Evolutionary conservation across 2,888 invertebrate species (phyloP).

Genomic region (Campoplex nolae): DNA sequence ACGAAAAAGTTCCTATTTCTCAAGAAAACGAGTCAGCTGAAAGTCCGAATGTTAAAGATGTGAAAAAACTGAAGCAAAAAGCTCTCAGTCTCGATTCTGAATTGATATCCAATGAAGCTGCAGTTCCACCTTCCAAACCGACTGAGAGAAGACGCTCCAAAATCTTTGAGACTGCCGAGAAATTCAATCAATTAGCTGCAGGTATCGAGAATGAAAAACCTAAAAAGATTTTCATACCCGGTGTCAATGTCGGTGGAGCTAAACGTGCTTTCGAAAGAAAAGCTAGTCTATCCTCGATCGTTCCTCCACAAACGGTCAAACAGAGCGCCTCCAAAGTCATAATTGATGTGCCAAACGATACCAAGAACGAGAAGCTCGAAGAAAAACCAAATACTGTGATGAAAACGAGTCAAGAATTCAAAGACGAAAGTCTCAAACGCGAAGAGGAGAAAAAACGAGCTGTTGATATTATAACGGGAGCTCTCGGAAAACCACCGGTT

Average conservation of each 20-base stretch:
- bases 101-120: constrained; percentile 67
- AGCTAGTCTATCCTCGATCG: constrained; percentile 87
- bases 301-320: constrained; percentile 81
- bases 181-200: constrained; percentile 86
- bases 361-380: constrained; percentile 78
- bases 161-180: constrained; percentile 90
- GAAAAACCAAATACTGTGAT: constrained; percentile 70
- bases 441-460: constrained; percentile 81
- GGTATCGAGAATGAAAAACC: constrained; percentile 86
- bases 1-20: constrained; percentile 62
- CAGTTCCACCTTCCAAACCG: constrained; percentile 83
- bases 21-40: constrained; percentile 72
- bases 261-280: constrained; percentile 94
- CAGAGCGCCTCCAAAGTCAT: constrained; percentile 80
- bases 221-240: constrained; percentile 92
- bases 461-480: constrained; percentile 81
- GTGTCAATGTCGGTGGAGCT: constrained; percentile 93
- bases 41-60: constrained; percentile 46
- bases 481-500: constrained; percentile 80
- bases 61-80: constrained; percentile 76
- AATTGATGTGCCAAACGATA: constrained; percentile 78
- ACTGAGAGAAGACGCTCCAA: constrained; percentile 88
- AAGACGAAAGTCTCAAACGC: constrained; percentile 73
- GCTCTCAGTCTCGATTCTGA: constrained; percentile 78
- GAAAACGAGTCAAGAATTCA: constrained; percentile 66